Conservation (phyloP, 2,113 vertebrate genomes). For the Rhinogobius similis region DNA sequence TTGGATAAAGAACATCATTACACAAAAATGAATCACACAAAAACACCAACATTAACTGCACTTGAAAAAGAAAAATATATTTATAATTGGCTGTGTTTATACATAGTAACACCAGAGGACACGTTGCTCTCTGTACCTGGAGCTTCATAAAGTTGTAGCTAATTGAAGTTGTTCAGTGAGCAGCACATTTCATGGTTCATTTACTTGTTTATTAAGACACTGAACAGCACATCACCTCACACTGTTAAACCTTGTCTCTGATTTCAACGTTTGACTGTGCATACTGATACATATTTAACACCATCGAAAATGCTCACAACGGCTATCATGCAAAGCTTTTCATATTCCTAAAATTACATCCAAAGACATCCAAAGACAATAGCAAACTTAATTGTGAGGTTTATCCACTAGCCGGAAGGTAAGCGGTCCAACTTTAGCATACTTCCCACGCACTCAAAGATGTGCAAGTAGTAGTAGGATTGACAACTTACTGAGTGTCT, state of each 20-base stretch:
- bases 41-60: neutral
- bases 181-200: slow-evolving; percentile 60
- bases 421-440: neutral
- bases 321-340: neutral
- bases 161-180: slow-evolving; percentile 53
- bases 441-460: neutral
- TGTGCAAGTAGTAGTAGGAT: neutral
- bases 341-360: neutral
- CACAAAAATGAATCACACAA: too few relatives aligned
- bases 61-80: slow-evolving; percentile 24
- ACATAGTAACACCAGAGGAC: slow-evolving; percentile 6
- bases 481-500: neutral
- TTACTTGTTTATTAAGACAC: slow-evolving; percentile 48
- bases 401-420: neutral
- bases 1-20: too few relatives aligned
- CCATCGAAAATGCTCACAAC: neutral
- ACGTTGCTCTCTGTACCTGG: slow-evolving; percentile 36
- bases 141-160: slow-evolving; percentile 53
- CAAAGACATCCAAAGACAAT: neutral
- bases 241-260: slow-evolving; percentile 34
- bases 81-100: slow-evolving; percentile 16
- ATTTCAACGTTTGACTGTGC: slow-evolving; percentile 26
- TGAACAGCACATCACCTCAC: slow-evolving; percentile 43
- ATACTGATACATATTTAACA: slow-evolving; percentile 1
- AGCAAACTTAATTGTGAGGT: neutral